Percentiles rank a stretch among this genome's conserved stretches.
These are phyloP conservation scores for Oreotragus oreotragus DNA, from an alignment of 2,113 vertebrate genomes.

Conservation along the genomic window DNA sequence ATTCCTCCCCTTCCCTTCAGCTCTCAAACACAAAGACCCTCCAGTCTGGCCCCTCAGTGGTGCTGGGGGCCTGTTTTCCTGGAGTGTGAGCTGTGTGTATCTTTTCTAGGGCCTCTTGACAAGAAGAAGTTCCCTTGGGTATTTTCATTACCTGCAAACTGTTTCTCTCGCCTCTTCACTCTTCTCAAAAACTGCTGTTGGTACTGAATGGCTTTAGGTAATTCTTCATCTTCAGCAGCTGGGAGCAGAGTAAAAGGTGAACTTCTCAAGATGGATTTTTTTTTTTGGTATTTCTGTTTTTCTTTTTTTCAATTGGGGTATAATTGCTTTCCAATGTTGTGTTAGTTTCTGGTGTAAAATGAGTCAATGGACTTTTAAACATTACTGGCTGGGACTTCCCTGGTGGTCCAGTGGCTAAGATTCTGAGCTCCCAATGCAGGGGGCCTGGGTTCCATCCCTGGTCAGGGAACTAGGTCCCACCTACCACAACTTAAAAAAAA, in stretches of 20 bases:
- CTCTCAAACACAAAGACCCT: background rate
- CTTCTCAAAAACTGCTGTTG: conserved; percentile 18
- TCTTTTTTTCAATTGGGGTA: background rate
- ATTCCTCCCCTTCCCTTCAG: background rate
- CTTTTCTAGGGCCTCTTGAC: too few relatives aligned
- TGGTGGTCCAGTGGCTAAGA: background rate
- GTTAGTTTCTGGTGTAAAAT: background rate
- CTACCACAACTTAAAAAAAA: background rate
- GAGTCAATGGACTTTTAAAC: background rate
- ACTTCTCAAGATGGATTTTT: background rate
- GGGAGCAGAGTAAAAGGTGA: background rate
- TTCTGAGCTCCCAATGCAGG: background rate
- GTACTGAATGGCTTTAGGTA: background rate
- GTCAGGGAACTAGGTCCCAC: background rate
- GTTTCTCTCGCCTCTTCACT: conserved; percentile 60
- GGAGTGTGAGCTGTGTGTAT: background rate
- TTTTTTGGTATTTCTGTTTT: background rate
- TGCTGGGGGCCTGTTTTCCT: background rate
- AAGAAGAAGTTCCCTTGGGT: background rate
- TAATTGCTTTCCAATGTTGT: background rate
- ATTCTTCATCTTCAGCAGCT: background rate
- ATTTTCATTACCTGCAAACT: conserved; percentile 56
- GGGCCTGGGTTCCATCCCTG: background rate
- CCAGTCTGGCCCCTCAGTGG: background rate
- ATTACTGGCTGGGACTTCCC: background rate